Conservation (phyloP, 2,888 invertebrate species). For the Campopleginae sp. region DNA sequence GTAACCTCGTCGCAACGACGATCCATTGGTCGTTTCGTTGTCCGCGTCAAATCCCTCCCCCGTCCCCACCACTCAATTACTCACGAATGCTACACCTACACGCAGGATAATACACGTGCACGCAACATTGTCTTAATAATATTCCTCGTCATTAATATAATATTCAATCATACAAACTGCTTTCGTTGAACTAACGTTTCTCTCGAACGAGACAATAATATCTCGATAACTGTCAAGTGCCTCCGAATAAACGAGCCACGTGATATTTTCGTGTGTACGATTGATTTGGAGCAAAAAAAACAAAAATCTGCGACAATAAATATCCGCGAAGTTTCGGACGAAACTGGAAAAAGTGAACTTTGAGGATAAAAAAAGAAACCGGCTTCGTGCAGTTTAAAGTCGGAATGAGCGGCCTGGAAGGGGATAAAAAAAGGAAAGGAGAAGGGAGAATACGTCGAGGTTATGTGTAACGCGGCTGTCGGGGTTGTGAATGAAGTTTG, state of each 20-base stretch:
- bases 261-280: background rate
- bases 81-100: constrained; percentile 48
- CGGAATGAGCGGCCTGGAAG: background rate
- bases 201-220: too few species aligned
- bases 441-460: background rate
- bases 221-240: background rate
- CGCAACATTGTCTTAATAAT: background rate
- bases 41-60: constrained; percentile 54
- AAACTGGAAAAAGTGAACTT: background rate
- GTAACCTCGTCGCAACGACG: constrained; percentile 45
- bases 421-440: background rate
- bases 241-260: background rate
- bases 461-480: background rate
- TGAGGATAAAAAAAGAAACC: too few species aligned
- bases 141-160: background rate
- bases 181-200: too few species aligned
- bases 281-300: background rate
- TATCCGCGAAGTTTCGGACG: background rate
- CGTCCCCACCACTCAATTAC: constrained; percentile 41
- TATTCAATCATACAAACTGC: too few species aligned
- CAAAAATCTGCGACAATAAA: background rate
- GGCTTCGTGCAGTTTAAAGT: constrained; percentile 5
- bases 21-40: constrained; percentile 63
- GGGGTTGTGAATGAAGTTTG: constrained; percentile 25
- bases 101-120: constrained; percentile 22